A percentile compares a stretch with the other conserved stretches of the same genome.
Evolutionary conservation across 1,140 invertebrate genomes (phyloP).

Genomic region (Lethrus apterus): DNA sequence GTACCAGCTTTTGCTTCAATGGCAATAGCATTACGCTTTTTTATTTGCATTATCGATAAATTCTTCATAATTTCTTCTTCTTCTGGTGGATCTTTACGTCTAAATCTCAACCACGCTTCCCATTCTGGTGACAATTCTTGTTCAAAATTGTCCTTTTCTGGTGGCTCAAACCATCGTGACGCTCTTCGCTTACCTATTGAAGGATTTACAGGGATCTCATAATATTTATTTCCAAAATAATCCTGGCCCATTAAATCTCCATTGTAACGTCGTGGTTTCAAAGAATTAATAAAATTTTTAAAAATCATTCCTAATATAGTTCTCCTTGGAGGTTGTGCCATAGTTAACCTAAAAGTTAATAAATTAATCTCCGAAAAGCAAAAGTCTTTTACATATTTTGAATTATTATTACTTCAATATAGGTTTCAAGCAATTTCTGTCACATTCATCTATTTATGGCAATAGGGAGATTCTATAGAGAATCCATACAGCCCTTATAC

Average conservation of each 20-base stretch:
- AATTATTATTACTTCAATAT: no score
- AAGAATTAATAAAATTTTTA: slow-evolving; percentile 52
- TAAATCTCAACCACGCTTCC: slow-evolving; percentile 72
- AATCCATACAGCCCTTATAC: no score
- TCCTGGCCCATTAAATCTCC: slow-evolving; percentile 53
- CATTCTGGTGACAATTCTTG: slow-evolving; percentile 73
- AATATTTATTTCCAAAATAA: slow-evolving; percentile 74
- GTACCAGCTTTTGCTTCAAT: slow-evolving; percentile 48
- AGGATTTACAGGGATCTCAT: slow-evolving; percentile 59
- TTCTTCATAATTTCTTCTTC: slow-evolving; percentile 65
- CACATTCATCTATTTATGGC: no score
- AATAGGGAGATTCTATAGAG: no score
- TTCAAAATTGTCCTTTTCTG: slow-evolving; percentile 52
- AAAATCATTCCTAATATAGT: slow-evolving; percentile 44
- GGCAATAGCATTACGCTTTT: slow-evolving; percentile 65
- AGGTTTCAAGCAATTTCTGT: no score
- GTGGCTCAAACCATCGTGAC: slow-evolving; percentile 64
- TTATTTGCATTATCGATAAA: slow-evolving; percentile 58
- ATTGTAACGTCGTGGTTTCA: slow-evolving; percentile 45
- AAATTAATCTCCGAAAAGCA: no score
- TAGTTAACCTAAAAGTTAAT: slow-evolving; percentile 16
- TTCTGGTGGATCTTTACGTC: slow-evolving; percentile 59
- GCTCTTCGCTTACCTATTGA: slow-evolving; percentile 51
- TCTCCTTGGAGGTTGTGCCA: slow-evolving; percentile 40
- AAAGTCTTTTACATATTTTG: no score